These are phyloP conservation scores for Aegithalos caudatus DNA, from an alignment of 2,113 vertebrate species.

Conservation along the genomic window DNA sequence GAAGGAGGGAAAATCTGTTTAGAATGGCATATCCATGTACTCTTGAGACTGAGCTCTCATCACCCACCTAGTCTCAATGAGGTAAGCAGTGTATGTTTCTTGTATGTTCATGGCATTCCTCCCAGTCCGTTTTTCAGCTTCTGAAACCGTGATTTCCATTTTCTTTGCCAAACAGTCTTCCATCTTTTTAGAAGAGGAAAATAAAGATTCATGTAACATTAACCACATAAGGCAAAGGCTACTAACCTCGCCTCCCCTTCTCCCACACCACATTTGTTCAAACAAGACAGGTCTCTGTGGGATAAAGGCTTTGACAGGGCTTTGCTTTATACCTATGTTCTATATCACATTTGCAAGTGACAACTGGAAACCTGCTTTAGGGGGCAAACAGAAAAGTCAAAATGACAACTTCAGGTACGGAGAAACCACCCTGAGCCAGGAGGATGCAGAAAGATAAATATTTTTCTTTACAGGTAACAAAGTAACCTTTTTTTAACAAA, in stretches of 20 bases:
- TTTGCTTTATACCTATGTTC: background rate
- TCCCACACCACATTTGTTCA: background rate
- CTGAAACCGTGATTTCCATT: conserved; percentile 91
- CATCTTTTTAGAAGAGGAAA: conserved; percentile 71
- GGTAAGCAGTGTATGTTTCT: conserved; percentile 94
- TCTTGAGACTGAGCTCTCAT: background rate
- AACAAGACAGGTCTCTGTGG: background rate
- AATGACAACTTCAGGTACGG: background rate
- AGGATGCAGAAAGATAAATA: background rate
- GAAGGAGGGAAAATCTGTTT: background rate
- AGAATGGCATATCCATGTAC: background rate
- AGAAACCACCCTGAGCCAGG: background rate
- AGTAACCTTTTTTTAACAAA: background rate
- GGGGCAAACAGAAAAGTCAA: background rate
- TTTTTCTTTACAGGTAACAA: background rate
- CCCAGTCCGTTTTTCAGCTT: conserved; percentile 91
- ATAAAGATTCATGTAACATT: background rate
- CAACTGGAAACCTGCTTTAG: background rate
- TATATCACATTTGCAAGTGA: background rate
- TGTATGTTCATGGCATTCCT: conserved; percentile 93
- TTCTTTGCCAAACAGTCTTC: conserved; percentile 82
- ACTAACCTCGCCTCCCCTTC: background rate
- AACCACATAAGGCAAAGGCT: background rate
- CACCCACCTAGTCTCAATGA: conserved; percentile 89
- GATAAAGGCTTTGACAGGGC: background rate